A percentile compares a stretch with the other conserved stretches of the same genome.
phyloP scores from a whole-genome alignment of 2,888 invertebrate genomes.

The Dromius quadrimaculatus region DNA sequence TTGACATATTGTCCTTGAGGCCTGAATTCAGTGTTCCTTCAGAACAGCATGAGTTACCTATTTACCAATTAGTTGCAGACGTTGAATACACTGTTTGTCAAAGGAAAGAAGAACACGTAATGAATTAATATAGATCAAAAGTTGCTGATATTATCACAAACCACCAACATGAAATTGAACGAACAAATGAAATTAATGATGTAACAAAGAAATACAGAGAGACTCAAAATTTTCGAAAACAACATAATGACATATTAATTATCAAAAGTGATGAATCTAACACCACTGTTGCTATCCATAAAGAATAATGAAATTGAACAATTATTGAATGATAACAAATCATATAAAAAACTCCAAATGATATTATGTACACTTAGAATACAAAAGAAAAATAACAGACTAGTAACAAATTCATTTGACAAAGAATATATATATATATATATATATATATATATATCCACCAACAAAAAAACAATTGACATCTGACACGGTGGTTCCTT shows the following conservation, averaged over 20 bases:
- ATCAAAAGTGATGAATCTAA: neutral
- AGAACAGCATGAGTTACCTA: neutral
- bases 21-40: neutral
- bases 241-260: neutral
- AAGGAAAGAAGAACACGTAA: neutral
- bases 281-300: neutral
- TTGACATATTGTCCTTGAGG: neutral
- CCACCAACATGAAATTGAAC: neutral
- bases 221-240: neutral
- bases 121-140: neutral
- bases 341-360: neutral
- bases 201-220: neutral
- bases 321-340: neutral
- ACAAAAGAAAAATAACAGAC: neutral
- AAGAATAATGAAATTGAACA: neutral
- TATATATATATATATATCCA: too few species aligned
- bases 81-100: neutral
- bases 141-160: neutral
- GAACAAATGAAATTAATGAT: neutral
- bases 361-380: neutral
- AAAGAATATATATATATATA: neutral
- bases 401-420: neutral
- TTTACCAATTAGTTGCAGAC: neutral
- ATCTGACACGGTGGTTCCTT: neutral
- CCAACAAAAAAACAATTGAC: neutral